phyloP scores from a whole-genome alignment of 2,113 vertebrate genomes.

The Nestor notabilis region DNA sequence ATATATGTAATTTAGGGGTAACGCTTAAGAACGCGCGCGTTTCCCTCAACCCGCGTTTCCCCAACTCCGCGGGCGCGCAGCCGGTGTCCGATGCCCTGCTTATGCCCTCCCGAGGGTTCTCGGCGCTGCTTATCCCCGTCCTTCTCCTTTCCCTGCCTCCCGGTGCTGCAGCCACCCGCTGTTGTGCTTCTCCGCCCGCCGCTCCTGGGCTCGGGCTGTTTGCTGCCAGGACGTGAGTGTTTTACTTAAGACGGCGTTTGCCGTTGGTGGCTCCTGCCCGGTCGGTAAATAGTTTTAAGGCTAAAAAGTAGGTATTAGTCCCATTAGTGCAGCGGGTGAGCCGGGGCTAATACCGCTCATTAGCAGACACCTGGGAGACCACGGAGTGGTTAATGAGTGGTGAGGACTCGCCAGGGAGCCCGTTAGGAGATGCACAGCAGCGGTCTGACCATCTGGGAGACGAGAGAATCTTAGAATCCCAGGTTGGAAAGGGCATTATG shows the following conservation, averaged over 20 bases:
- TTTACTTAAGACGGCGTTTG: neutral
- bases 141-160: fast-evolving
- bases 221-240: neutral
- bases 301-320: neutral
- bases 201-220: neutral
- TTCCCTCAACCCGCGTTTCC: fast-evolving
- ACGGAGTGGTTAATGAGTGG: fast-evolving
- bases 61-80: neutral
- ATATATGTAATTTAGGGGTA: neutral
- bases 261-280: neutral
- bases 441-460: neutral
- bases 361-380: neutral
- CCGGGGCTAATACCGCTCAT: neutral
- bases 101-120: too few relatives aligned
- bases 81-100: neutral
- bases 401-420: fast-evolving
- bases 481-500: neutral
- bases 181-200: too few relatives aligned
- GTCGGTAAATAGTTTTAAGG: neutral
- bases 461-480: neutral
- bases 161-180: too few relatives aligned
- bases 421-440: neutral
- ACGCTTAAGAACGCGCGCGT: neutral
- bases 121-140: neutral
- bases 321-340: neutral